Percentiles rank a stretch among this genome's conserved stretches.
phyloP scores from a whole-genome alignment of 2,113 vertebrate species.

The Narcine bancroftii region DNA sequence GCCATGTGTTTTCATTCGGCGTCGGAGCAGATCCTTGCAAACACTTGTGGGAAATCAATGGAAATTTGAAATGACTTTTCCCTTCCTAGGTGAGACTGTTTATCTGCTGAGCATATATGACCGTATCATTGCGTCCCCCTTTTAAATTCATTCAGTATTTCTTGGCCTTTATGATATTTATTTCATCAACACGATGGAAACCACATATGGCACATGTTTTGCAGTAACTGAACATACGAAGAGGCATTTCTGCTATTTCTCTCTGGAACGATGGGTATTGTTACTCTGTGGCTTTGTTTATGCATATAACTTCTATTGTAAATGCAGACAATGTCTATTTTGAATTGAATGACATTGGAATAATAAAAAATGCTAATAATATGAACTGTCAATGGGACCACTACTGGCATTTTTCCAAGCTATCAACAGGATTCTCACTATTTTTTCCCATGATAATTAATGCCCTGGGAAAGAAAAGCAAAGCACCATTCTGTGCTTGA shows the following conservation, averaged over 20 bases:
- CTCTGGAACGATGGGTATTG: background rate
- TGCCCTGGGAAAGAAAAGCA: slow-evolving; percentile 32
- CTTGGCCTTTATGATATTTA: background rate
- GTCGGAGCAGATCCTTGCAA: background rate
- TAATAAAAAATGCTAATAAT: background rate
- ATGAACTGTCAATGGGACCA: background rate
- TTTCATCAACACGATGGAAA: background rate
- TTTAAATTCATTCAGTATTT: background rate
- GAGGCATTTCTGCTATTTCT: background rate
- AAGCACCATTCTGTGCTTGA: background rate
- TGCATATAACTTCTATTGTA: background rate
- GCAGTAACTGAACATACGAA: background rate
- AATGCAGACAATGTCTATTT: background rate
- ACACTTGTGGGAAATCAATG: too few species aligned
- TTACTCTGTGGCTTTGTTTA: background rate
- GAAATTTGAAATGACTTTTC: background rate
- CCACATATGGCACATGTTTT: background rate
- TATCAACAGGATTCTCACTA: background rate
- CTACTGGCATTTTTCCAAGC: slow-evolving; percentile 4
- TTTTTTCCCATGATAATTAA: background rate
- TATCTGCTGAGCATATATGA: background rate
- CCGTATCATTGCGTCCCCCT: background rate
- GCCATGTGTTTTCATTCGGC: background rate
- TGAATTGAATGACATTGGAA: background rate
- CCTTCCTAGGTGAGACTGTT: background rate